Conservation (phyloP, 2,888 invertebrate genomes). For the Mycalesis mineus region DNA sequence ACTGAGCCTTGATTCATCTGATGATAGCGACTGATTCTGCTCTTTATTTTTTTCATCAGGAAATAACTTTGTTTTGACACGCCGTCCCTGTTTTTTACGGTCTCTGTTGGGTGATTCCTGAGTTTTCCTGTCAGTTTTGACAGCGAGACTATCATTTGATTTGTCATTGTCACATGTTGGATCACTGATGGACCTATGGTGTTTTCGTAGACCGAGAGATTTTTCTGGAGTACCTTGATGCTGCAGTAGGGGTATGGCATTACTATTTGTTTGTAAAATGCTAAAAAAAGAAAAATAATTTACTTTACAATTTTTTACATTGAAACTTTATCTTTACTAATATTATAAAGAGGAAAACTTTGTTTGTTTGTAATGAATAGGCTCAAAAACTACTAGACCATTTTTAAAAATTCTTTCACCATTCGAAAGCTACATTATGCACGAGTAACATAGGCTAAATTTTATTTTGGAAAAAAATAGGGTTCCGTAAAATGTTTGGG, state of each 20-base stretch:
- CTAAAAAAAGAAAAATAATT: slow-evolving; percentile 41
- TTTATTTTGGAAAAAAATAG: no score
- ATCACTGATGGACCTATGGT: slow-evolving; percentile 60
- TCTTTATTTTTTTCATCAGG: slow-evolving; percentile 52
- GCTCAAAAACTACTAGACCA: no score
- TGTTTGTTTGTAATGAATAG: no score
- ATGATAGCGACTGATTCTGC: slow-evolving; percentile 46
- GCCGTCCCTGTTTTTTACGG: slow-evolving; percentile 47
- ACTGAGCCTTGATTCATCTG: slow-evolving; percentile 59
- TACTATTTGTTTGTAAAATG: slow-evolving; percentile 61
- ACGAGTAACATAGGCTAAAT: no score
- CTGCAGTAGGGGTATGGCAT: slow-evolving; percentile 54
- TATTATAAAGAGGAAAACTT: no score
- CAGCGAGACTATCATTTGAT: slow-evolving; percentile 46
- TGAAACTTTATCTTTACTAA: no score
- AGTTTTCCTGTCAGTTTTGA: slow-evolving; percentile 48
- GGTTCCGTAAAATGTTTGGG: no score
- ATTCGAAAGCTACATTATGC: no score
- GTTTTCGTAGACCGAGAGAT: slow-evolving; percentile 48
- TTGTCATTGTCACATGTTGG: slow-evolving; percentile 59
- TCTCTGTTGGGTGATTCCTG: slow-evolving; percentile 64
- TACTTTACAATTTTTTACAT: not conserved
- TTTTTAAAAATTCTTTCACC: no score
- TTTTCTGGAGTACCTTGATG: slow-evolving; percentile 64
- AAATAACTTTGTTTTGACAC: slow-evolving; percentile 67